Evolutionary conservation across 2,888 invertebrate genomes (phyloP), one percentile per base, ranked within the genome.

Genomic region (Rhagonycha lutea): DNA sequence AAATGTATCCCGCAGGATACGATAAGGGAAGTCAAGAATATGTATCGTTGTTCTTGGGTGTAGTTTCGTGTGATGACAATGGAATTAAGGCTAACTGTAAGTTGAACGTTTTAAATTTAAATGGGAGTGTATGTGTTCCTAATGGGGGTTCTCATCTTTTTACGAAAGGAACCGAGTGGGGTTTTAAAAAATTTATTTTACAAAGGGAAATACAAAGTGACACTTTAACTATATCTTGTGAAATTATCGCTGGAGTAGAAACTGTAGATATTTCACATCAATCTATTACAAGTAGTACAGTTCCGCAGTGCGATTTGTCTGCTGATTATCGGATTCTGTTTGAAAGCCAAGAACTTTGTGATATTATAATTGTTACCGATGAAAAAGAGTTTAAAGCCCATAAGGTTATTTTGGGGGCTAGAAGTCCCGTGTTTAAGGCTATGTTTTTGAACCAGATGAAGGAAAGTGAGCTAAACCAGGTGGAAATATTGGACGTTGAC

Each of bases 11-110:
- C 79, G 99, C 99, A 92, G 99, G 99, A 85, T 92, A 99, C 87
- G 99, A 99, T 89, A 99, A 99, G 90, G 99, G 99, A 91, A 98
- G 98, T 90, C 99, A 99, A 93, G 99, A 99, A 92, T 99, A 99
- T 90, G 92, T 99, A 88, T 99, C 98, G 80, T 92, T 99, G 87
- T 99, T 99, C 91, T 93, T 99, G 88, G 92, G 99, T 88, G 94
- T 99, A 90, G 99, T 99, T 86, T 98, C 98, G 86, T 99, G 99
- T 93, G 99, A 99, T 92, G 99, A 99, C 93, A 97, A 96, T 86
- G 99, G 99, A 94, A 99, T 99, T 86, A 93, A 99, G 88, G 99
- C 99, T 86, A 99, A 99, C 92, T 99, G 99, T 92, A 99, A 99
- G 92, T 99, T 99, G 92, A 98, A 98, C 89, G 99, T 99, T 91